A percentile compares a stretch with the other conserved stretches of the same genome.
These are phyloP conservation scores for Masticophis lateralis DNA, from an alignment of 2,797 vertebrate genomes.

Conservation along the genomic window DNA sequence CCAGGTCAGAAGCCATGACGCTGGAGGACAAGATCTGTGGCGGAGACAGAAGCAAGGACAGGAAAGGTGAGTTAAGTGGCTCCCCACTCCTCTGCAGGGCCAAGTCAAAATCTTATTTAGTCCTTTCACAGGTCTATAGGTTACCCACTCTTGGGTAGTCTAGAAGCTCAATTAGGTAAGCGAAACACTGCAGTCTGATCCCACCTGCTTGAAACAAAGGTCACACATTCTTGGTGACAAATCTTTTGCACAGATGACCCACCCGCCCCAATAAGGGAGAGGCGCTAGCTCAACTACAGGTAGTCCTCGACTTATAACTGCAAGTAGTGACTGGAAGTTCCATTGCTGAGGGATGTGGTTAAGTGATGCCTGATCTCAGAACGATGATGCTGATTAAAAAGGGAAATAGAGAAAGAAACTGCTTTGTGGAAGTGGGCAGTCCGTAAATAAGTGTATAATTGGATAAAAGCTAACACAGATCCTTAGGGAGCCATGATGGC, in stretches of 20 bases:
- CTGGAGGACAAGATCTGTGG: constrained; percentile 54
- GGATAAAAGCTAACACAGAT: background rate
- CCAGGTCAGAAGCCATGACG: constrained; percentile 89
- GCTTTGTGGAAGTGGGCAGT: background rate
- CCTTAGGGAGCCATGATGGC: no score
- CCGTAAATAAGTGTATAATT: background rate
- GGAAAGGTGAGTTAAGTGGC: background rate
- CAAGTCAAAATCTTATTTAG: background rate
- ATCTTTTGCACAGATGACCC: background rate
- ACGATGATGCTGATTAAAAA: background rate
- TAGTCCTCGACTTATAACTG: no score
- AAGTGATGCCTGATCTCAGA: background rate
- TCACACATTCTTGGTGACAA: background rate
- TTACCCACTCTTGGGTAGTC: background rate
- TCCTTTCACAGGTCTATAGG: background rate
- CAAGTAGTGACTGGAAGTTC: no score
- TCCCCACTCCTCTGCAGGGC: no score
- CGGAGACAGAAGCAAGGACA: constrained; percentile 18
- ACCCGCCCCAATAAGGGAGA: background rate
- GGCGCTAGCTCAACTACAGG: background rate
- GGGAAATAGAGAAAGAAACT: background rate
- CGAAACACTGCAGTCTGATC: background rate
- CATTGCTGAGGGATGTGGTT: no score
- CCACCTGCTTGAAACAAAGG: background rate
- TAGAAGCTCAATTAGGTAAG: no score